Evolutionary conservation across 1,140 invertebrate genomes (phyloP), one percentile per base, ranked within the genome.

Genomic region (Drusus annulatus): DNA sequence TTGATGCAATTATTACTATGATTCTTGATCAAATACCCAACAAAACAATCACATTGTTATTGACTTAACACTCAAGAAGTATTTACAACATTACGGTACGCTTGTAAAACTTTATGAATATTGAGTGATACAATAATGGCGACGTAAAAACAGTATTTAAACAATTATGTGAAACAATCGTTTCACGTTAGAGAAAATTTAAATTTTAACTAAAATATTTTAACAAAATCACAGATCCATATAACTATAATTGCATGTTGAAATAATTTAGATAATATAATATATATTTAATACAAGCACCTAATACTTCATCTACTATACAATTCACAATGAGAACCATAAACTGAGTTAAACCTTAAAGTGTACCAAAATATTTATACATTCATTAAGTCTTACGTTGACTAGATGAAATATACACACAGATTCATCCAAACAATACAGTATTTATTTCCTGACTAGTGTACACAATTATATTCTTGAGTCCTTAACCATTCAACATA

Each of bases 151-250:
- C 71, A 75, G 52, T 75, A 75, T 31, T 13, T 73, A 73, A 73
- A 73, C 69, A 73, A 73, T 23, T 52, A 54, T 75, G 65, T 58
- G 78, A 80, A 52, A 74, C 68, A 69, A 80, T 73, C 54, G 52
- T 73, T 83, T 83, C 77, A 76, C 82, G 79, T 76, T 81, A 80
- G 62, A 78, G 56, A 31, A 71, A 79, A 73, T 76, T 80, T 52
- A 71, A 80, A 82, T 51, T 76, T 80, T 51, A 83, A 83, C 76
- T 83, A 83, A 78, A 83, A 75, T 77, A 52, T 68, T 81, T 52
- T 62, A 81, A 81, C 82, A 80, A 76, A 83, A 83, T 83, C 82
- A 83, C 82, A 83, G 82, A 78, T 83, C 74, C 75, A 79, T 83
- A 80, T 60, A 78, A 81, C 80, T 83, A 83, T 71, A 80, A 83